phyloP scores from a whole-genome alignment of 2,113 vertebrate genomes.

The Gopherus flavomarginatus region DNA sequence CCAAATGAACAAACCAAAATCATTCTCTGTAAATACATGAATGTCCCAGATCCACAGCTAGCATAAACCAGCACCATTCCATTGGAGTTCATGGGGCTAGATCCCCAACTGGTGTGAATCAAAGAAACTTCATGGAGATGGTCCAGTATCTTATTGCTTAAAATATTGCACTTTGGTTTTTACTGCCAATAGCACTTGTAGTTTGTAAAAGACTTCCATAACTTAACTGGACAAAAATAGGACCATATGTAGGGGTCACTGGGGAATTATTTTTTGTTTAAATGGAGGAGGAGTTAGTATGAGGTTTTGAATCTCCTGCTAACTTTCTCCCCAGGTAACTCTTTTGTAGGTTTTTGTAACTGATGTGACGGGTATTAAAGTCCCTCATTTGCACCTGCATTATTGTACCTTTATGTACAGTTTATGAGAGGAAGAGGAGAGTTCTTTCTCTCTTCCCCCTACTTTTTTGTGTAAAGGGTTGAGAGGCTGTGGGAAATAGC shows the following conservation, averaged over 20 bases:
- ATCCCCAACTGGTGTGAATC: not conserved
- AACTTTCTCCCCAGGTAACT: not conserved
- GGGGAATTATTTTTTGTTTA: not conserved
- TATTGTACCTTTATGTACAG: not conserved
- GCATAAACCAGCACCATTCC: not conserved
- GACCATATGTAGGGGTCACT: not conserved
- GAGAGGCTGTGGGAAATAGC: not conserved
- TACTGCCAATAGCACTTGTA: not conserved
- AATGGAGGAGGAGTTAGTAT: not conserved
- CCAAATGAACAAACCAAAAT: not conserved
- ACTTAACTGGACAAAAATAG: not conserved
- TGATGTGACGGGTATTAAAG: not conserved
- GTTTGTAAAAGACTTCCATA: not conserved
- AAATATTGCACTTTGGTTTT: not conserved
- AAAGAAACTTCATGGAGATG: not conserved
- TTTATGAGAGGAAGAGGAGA: not conserved
- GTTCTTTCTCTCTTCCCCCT: not conserved
- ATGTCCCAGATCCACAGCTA: not conserved
- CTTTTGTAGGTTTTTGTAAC: not conserved
- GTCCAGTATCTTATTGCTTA: not conserved
- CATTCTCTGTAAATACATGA: no score
- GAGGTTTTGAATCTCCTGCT: not conserved
- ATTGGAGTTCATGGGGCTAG: accelerated
- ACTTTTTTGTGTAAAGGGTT: not conserved
- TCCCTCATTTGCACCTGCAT: not conserved